Conservation (phyloP, 2,113 vertebrate species). For the Rallus limicola region DNA sequence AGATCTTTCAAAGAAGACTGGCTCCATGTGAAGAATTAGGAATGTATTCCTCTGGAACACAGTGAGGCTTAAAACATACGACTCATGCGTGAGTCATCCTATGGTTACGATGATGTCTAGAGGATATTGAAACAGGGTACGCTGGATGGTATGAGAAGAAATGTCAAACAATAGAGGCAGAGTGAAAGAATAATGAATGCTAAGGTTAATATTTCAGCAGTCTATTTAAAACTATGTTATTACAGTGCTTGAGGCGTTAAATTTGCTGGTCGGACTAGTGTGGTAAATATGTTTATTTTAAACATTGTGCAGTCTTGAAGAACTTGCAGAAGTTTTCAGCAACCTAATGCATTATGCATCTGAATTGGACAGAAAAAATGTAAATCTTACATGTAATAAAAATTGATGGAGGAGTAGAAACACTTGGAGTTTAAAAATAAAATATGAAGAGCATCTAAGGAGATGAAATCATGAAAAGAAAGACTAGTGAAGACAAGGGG, state of each 20-base stretch:
- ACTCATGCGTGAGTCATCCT: background rate
- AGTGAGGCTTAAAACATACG: background rate
- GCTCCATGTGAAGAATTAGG: background rate
- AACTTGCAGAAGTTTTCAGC: conserved; percentile 46
- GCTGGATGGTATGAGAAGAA: background rate
- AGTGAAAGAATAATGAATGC: background rate
- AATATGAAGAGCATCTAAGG: background rate
- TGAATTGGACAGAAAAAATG: background rate
- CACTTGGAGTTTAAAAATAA: conserved; percentile 12
- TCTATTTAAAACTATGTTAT: conserved; percentile 61
- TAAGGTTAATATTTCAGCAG: conserved; percentile 57
- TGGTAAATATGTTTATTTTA: conserved; percentile 53
- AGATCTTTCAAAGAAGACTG: background rate
- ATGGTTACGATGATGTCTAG: background rate
- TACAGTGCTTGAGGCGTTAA: conserved; percentile 52
- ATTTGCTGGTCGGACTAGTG: conserved; percentile 49
- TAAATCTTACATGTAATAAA: conserved; percentile 4
- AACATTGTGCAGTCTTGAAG: conserved; percentile 15
- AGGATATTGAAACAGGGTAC: background rate
- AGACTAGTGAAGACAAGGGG: background rate
- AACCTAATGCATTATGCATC: conserved; percentile 45
- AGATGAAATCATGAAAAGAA: background rate
- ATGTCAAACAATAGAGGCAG: background rate
- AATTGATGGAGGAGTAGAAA: background rate
- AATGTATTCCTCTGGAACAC: background rate